These are phyloP conservation scores for Amphimallon solstitiale DNA, from an alignment of 2,888 invertebrate genomes.

Conservation along the genomic window DNA sequence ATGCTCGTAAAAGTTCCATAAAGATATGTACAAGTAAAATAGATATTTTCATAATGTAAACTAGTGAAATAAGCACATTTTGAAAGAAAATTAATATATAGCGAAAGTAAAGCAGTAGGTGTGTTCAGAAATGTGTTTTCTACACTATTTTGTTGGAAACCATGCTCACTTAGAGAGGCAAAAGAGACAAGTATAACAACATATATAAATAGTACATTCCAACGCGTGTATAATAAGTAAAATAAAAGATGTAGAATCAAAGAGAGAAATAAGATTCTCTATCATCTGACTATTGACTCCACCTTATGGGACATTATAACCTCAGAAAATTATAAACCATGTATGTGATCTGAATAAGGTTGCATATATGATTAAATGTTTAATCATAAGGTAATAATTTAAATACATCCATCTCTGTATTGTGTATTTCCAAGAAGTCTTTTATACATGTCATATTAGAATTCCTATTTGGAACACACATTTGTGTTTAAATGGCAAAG, in stretches of 20 bases:
- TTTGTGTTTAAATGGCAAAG: too few relatives aligned
- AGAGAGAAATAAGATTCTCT: constrained; percentile 18
- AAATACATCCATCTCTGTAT: too few relatives aligned
- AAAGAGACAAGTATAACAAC: constrained; percentile 9
- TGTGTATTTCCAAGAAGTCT: too few relatives aligned
- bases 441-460: too few relatives aligned
- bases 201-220: constrained; percentile 16
- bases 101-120: constrained; percentile 32
- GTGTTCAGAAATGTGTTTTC: constrained; percentile 19
- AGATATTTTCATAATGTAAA: not conserved
- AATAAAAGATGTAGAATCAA: constrained; percentile 4
- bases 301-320: not conserved
- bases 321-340: not conserved
- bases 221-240: constrained; percentile 11
- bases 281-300: not conserved
- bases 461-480: too few relatives aligned
- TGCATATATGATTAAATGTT: too few relatives aligned
- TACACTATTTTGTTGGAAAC: constrained; percentile 23
- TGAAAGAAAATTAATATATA: constrained; percentile 28
- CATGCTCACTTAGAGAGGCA: constrained; percentile 20
- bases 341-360: not conserved
- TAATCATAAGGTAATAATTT: too few relatives aligned
- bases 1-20: too few relatives aligned
- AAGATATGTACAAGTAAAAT: too few relatives aligned
- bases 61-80: not conserved